Evolutionary conservation across 2,888 invertebrate species (phyloP), one percentile per base, ranked within the genome.

Genomic region (Cheilosia variabilis): DNA sequence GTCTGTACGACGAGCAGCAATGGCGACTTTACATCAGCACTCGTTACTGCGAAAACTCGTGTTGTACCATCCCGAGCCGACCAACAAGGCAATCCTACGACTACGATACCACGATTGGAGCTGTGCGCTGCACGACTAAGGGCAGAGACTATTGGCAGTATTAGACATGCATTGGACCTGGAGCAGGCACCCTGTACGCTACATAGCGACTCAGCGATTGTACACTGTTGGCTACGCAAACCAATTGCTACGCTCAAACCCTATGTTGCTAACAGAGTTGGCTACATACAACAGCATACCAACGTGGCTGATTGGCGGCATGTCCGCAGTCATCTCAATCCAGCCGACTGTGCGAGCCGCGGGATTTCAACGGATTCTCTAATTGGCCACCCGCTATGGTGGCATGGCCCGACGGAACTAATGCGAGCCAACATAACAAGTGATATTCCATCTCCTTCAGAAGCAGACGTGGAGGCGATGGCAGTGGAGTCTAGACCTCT

Each of bases 61-160:
- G 58, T 71, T 19, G 47, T 58, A 45, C 50, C 57, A 47, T 58
- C 34, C 24, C 71, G 58, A 47, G 10, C n/a, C n/a, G 47, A 71
- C 1, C 27, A 17, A 3, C 34, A 58, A n/a, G 71, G 71, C 24
- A 71, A 37, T 37, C 13, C 45, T 1, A 53, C n/a, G 10, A 63
- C 43, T 34, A 73, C 62, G n/a, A 62, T 62, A 72, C 52, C 43
- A 15, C 41, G 52, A 24, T 24, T 71, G 24, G 50, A 71, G n/a
- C 27, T 71, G 37, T 71, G 58, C 22, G 47, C 50, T 15, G 72
- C 72, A 27, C 72, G 72, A 72, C 52, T 62, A 0, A 62, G 62
- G 50, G 62, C 62, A 27, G 43, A 62, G 13, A 62, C 72, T 43
- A 53, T 73, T 52, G 45, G 47, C 24, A 52, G 31, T 63, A 3